A percentile compares a stretch with the other conserved stretches of the same genome.
Evolutionary conservation across 2,888 invertebrate genomes (phyloP).

Genomic region (Orthosia cruda): DNA sequence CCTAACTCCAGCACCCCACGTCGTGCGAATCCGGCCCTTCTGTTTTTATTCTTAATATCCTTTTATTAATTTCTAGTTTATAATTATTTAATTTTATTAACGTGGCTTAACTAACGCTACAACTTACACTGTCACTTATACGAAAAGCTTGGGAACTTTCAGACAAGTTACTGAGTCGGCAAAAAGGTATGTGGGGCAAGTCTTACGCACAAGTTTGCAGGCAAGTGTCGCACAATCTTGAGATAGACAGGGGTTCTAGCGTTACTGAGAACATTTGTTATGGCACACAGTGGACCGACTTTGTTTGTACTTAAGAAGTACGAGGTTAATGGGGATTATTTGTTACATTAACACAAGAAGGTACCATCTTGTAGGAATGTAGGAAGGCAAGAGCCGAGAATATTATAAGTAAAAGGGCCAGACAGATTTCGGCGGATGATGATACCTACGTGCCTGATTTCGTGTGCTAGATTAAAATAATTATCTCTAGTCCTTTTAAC

Average conservation of each 20-base stretch:
- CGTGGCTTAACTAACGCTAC: too few species aligned
- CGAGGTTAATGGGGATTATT: conserved; percentile 16
- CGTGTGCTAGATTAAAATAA: too few species aligned
- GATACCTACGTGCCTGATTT: too few species aligned
- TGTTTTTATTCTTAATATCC: too few species aligned
- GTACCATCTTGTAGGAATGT: not conserved
- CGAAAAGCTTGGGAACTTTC: conserved; percentile 53
- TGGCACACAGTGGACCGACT: conserved; percentile 26
- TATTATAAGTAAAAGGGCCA: too few species aligned
- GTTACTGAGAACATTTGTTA: conserved; percentile 45
- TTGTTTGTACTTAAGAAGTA: conserved; percentile 33
- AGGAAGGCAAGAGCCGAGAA: not conserved
- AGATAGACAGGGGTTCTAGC: conserved; percentile 48
- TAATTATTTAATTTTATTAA: too few species aligned
- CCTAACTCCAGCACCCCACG: too few species aligned
- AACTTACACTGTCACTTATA: conserved; percentile 61
- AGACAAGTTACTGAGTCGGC: conserved; percentile 49
- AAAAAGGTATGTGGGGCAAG: conserved; percentile 55
- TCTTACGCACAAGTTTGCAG: conserved; percentile 50
- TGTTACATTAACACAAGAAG: conserved; percentile 2
- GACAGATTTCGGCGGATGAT: too few species aligned
- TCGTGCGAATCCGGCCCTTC: too few species aligned
- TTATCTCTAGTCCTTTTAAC: too few species aligned
- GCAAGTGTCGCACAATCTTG: conserved; percentile 52
- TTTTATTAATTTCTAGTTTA: too few species aligned